phyloP scores from a whole-genome alignment of 2,797 vertebrate genomes.

The Pachyuromys duprasi region DNA sequence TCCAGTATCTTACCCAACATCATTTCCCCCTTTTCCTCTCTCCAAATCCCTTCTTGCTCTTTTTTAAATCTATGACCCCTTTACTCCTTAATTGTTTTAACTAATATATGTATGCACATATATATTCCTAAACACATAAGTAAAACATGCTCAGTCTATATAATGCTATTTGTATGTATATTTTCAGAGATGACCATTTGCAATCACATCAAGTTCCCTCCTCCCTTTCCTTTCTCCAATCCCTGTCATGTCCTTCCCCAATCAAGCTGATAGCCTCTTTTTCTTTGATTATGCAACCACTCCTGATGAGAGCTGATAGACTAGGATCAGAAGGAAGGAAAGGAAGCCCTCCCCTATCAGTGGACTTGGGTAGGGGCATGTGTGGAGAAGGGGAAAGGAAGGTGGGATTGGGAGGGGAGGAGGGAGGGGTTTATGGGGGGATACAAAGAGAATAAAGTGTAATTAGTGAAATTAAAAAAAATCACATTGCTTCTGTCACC shows the following conservation, averaged over 20 bases:
- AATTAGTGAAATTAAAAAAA: too few relatives aligned
- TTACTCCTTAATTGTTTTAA: neutral
- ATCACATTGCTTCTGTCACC: too few relatives aligned
- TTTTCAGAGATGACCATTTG: neutral
- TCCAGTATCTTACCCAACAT: neutral
- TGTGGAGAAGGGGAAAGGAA: too few relatives aligned
- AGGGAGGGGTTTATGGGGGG: too few relatives aligned
- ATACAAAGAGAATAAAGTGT: too few relatives aligned
- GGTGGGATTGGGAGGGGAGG: too few relatives aligned
- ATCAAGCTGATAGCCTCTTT: neutral
- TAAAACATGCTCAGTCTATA: neutral
- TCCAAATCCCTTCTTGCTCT: neutral
- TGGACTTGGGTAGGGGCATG: too few relatives aligned
- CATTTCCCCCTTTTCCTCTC: neutral
- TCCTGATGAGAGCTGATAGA: too few relatives aligned
- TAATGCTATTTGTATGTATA: neutral
- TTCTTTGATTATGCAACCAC: neutral
- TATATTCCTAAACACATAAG: neutral
- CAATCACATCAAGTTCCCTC: neutral
- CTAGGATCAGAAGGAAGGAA: too few relatives aligned
- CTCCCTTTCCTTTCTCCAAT: neutral
- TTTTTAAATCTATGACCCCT: neutral
- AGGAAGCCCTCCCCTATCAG: too few relatives aligned
- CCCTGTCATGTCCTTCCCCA: neutral
- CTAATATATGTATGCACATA: neutral